Evolutionary conservation across 2,888 invertebrate species (phyloP), one percentile per base, ranked within the genome.

Genomic region (Junonia oenone): DNA sequence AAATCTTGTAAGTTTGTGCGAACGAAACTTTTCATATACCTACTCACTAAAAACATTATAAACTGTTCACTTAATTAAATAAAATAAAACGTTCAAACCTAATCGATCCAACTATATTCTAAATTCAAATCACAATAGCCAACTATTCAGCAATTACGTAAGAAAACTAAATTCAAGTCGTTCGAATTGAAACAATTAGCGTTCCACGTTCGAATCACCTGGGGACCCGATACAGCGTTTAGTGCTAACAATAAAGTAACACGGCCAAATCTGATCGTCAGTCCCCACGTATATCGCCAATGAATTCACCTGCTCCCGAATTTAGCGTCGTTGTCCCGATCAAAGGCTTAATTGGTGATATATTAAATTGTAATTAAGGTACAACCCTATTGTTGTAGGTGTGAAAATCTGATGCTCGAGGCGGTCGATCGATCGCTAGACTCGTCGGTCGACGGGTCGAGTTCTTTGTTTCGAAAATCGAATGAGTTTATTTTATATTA

Each of bases 341-440:
- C 82, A 78, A 72, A 77, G 79, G 76, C 76, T 83, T 87, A 87
- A 89, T 87, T 87, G 85, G 80, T 79, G 80, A 87, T 87, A 86
- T 86, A 87, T 89, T 89, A 87, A 84, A 86, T 84, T 78, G 84
- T 87, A 89, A 88, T 88, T 87, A 87, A 85, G 80, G 79, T 79
- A 73, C 81, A 75, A 75, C 81, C 77, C 69, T 73, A 74, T 73
- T 77, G 76, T 67, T 40, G 64, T 76, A 78, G 78, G 82, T 82
- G 81, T 69, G 74, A 79, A 82, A 78, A 78, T 78, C 78, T 77
- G 75, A 68, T 56, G 61, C 59, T 62, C 31, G 52, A 59, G 63
- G 73, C 68, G 68, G 69, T 67, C 69, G 73, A 75, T 74, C 57
- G 45, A 61, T 67, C 52, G 54, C 47, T n/a, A 64, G 66, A 81